A percentile compares a stretch with the other conserved stretches of the same genome.
Conservation (phyloP, 2,113 vertebrate genomes). For the Neogobius melanostomus region DNA sequence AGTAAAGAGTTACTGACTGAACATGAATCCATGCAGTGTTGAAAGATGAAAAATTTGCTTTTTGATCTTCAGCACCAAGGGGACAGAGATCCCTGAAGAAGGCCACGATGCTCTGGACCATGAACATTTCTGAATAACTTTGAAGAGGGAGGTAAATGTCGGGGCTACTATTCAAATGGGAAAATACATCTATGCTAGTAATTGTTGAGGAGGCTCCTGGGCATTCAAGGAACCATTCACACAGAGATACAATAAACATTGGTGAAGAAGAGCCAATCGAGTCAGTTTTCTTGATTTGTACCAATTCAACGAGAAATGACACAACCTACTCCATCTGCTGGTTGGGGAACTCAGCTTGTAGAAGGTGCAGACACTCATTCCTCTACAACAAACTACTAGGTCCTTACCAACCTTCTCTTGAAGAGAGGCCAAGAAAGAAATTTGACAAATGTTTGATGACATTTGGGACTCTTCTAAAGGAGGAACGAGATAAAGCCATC, state of each 20-base stretch:
- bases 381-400: constrained; percentile 18
- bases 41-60: constrained; percentile 2
- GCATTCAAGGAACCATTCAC: constrained; percentile 18
- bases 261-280: constrained; percentile 60
- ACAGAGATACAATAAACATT: constrained; percentile 70
- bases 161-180: constrained; percentile 61
- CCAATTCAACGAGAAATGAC: constrained; percentile 70
- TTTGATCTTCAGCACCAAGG: constrained; percentile 48
- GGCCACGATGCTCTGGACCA: constrained; percentile 79
- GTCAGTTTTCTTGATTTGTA: constrained; percentile 76
- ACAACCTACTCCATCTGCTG: constrained; percentile 7
- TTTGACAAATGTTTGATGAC: constrained; percentile 71
- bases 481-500: constrained; percentile 71
- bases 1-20: constrained; percentile 47
- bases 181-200: constrained; percentile 72
- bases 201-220: constrained; percentile 66
- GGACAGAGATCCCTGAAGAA: constrained; percentile 73
- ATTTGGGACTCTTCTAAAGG: constrained; percentile 70
- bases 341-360: constrained; percentile 30
- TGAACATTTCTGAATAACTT: constrained; percentile 78
- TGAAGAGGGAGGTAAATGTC: constrained; percentile 76
- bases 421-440: constrained; percentile 76
- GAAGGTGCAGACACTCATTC: constrained; percentile 15
- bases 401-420: constrained; percentile 57
- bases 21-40: constrained; percentile 63